phyloP scores from a whole-genome alignment of 2,888 invertebrate genomes.

The Sepiola atlantica region DNA sequence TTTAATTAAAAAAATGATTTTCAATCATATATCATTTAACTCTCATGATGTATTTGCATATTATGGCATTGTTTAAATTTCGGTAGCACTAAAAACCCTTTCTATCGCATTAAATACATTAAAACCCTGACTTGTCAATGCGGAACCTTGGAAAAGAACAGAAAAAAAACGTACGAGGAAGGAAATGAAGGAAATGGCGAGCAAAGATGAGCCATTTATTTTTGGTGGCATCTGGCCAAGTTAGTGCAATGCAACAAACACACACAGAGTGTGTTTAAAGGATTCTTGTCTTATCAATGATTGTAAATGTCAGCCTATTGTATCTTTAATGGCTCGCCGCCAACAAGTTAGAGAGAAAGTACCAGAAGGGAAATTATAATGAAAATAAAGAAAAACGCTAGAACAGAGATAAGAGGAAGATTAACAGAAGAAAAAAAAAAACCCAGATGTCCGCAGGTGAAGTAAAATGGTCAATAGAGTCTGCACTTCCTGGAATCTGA shows the following conservation, averaged over 20 bases:
- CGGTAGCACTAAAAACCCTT: too few relatives aligned
- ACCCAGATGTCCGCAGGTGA: background rate
- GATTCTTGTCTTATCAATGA: background rate
- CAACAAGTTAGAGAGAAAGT: background rate
- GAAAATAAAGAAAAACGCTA: background rate
- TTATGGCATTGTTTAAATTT: too few relatives aligned
- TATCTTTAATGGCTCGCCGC: background rate
- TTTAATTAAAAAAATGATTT: too few relatives aligned
- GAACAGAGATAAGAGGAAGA: background rate
- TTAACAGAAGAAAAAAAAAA: background rate
- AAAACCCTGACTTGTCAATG: background rate
- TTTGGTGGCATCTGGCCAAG: background rate
- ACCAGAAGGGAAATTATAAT: background rate
- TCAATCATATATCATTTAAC: too few relatives aligned
- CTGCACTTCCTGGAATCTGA: too few relatives aligned
- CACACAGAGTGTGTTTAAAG: background rate
- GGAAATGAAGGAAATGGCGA: background rate
- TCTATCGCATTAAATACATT: background rate
- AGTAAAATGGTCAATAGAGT: too few relatives aligned
- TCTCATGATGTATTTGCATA: too few relatives aligned
- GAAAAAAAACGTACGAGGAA: background rate
- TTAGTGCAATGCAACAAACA: background rate
- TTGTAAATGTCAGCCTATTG: background rate
- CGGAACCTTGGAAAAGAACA: background rate
- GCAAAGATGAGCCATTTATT: background rate